phyloP scores from a whole-genome alignment of 2,797 vertebrate species.

The Eospalax fontanierii region DNA sequence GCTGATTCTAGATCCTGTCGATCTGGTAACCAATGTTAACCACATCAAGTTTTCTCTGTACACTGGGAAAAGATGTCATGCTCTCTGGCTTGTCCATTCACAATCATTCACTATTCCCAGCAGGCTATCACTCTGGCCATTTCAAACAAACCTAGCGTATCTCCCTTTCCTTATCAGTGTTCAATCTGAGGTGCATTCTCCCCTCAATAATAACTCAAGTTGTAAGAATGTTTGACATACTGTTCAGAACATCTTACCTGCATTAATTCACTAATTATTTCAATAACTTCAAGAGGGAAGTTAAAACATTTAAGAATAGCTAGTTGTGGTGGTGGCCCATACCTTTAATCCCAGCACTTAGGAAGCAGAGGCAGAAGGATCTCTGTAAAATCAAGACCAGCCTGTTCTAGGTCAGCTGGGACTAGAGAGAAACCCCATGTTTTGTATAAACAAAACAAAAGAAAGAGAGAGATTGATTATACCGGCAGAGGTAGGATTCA shows the following conservation, averaged over 20 bases:
- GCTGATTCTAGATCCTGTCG: background rate
- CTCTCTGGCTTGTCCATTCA: background rate
- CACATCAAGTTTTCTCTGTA: background rate
- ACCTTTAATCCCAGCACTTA: too few species aligned
- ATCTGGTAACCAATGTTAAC: background rate
- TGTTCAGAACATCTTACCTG: background rate
- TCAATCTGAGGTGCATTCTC: constrained; percentile 38
- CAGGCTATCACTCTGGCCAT: background rate
- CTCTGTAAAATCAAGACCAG: too few species aligned
- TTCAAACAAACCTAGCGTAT: background rate
- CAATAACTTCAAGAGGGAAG: background rate
- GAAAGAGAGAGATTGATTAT: background rate
- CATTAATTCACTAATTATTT: constrained; percentile 42
- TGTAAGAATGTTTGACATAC: background rate
- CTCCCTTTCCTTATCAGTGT: background rate
- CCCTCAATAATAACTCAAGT: background rate
- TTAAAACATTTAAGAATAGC: background rate
- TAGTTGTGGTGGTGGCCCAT: too few species aligned
- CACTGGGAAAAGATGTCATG: background rate
- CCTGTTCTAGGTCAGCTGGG: too few species aligned
- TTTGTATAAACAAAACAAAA: too few species aligned
- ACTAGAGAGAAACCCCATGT: too few species aligned
- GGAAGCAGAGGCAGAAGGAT: too few species aligned
- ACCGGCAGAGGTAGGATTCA: constrained; percentile 5
- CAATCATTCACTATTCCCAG: background rate